Base-by-base conservation (phyloP, 2,888 invertebrate genomes). In the Nomada lathburiana region DNA sequence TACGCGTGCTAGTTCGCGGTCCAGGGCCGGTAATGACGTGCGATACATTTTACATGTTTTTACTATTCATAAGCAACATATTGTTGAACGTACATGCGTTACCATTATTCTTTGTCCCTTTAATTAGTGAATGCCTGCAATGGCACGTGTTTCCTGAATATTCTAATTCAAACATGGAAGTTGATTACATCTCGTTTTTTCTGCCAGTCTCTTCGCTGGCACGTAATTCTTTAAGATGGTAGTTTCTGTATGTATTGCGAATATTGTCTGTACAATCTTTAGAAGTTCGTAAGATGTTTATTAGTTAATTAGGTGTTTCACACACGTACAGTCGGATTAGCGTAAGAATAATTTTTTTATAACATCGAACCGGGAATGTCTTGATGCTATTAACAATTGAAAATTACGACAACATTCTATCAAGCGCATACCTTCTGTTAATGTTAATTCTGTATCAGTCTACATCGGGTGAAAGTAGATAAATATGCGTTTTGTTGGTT, bases 1-100 rank as follows among this genome's bases (percentile, higher is more conserved):
- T 89, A 89, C 89, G 83, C 88, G 86, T 88, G 80, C 86, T 83
- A 82, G 87, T 88, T 88, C 77, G 85, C 80, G 87, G 86, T 87
- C 84, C 84, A 86, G 83, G 83, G 82, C 83, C 85, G 86, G 84
- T 82, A 80, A 73, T 80, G 80, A 83, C 80, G 80, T 77, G 44
- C 71, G 59, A 67, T 52, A 67, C 55, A 72, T 57, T 64, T 57
- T 52, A 23, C 62, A 69, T 18, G 18, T 53, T 53, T 72, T 79
- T 68, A 53, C 47, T 53, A 7, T 60, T 57, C n/a, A 53, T 26
- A 57, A 16, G 5, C 53, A 44, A 36, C 67, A 60, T 63, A 52
- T 47, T 16, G 50, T 53, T 20, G 7, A 3, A 16, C 0, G 0
- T 26, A 0, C 55, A 26, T 16, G 36, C 18, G 11, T 18, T 29